A percentile compares a stretch with the other conserved stretches of the same genome.
phyloP scores from a whole-genome alignment of 2,113 vertebrate species.

The Pangasianodon gigas region DNA sequence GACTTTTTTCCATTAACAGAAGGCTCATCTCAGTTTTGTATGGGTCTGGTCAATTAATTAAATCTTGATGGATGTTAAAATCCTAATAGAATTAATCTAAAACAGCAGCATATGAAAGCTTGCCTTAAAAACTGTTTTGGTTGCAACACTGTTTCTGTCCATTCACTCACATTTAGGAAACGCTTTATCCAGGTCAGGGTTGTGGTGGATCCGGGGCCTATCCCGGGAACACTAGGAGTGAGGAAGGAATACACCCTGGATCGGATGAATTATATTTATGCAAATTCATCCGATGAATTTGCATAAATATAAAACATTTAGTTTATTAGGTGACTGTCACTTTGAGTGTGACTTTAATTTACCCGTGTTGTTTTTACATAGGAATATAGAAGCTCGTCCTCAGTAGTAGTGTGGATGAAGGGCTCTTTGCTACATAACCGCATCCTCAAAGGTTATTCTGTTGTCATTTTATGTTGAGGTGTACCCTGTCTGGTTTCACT shows the following conservation, averaged over 20 bases:
- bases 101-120: neutral
- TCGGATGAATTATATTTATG: neutral
- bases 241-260: too few relatives aligned
- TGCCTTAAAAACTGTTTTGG: neutral
- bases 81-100: neutral
- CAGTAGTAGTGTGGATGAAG: constrained; percentile 32
- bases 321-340: neutral
- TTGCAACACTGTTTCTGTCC: neutral
- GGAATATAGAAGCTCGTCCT: neutral
- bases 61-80: neutral
- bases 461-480: constrained; percentile 26
- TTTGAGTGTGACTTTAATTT: neutral
- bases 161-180: neutral
- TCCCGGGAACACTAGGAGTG: neutral
- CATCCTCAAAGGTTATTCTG: constrained; percentile 29
- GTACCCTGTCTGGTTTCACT: constrained; percentile 17
- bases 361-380: neutral
- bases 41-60: neutral
- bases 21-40: neutral
- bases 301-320: neutral
- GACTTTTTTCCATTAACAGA: neutral
- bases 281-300: too few relatives aligned
- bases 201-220: neutral
- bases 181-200: neutral
- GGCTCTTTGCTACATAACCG: constrained; percentile 13